These are phyloP conservation scores for Trissolcus brochymenae DNA, from an alignment of 2,888 invertebrate species.

Conservation along the genomic window DNA sequence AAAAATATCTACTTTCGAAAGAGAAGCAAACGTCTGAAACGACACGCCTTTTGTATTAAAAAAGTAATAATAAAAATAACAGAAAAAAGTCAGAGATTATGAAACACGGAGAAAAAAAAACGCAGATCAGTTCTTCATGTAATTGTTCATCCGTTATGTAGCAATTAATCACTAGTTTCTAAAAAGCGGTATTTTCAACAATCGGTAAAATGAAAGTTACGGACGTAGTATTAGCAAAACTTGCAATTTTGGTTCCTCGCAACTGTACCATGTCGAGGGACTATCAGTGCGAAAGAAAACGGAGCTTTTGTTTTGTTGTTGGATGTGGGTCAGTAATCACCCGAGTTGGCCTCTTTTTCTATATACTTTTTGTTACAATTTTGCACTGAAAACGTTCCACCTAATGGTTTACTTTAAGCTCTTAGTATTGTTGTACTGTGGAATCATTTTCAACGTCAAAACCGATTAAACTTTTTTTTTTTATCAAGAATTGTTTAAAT, in stretches of 20 bases:
- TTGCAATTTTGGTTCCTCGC: conserved; percentile 35
- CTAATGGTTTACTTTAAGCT: conserved; percentile 21
- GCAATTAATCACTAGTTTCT: too few relatives aligned
- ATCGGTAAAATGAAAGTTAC: conserved; percentile 32
- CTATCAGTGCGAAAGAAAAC: conserved; percentile 45
- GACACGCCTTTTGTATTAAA: background rate
- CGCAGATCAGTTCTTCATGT: too few relatives aligned
- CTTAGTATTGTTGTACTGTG: conserved; percentile 6
- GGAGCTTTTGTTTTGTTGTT: conserved; percentile 49
- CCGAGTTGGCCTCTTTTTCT: conserved; percentile 40
- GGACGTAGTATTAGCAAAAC: conserved; percentile 29
- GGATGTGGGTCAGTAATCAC: conserved; percentile 56
- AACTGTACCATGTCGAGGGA: conserved; percentile 23
- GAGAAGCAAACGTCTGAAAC: background rate
- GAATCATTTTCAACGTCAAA: background rate
- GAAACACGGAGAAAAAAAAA: too few relatives aligned
- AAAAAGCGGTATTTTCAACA: conserved; percentile 4
- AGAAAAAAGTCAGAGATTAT: background rate
- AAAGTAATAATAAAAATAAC: background rate
- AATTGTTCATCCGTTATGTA: too few relatives aligned
- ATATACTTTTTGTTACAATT: conserved; percentile 22
- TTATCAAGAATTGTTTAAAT: background rate
- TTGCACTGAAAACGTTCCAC: conserved; percentile 11
- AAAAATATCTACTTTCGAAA: background rate
- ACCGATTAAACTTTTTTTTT: background rate